Evolutionary conservation across 2,888 invertebrate genomes (phyloP), one percentile per base, ranked within the genome.

Genomic region (Stratiomys singularior): DNA sequence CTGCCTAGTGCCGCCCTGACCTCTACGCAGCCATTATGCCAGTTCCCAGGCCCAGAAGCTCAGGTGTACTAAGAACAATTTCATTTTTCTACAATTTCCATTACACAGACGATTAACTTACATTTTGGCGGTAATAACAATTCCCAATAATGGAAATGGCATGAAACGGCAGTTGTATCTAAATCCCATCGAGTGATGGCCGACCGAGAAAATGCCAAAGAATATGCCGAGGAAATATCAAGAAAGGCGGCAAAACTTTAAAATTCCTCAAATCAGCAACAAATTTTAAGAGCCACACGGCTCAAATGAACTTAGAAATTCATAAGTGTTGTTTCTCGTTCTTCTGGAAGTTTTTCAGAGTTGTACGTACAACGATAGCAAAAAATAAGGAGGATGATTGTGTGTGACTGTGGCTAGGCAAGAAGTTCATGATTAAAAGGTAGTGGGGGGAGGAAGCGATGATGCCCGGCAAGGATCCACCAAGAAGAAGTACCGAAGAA

Each of bases 241-340:
- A 69, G 69, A 76, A 63, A 63, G 46, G 72, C 56, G 37, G 23
- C 27, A 21, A 66, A 76, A 78, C 76, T 79, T 78, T 78, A 78
- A 79, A 79, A 78, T 79, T 78, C 79, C 78, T 79, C 76, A 79
- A 79, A 79, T 79, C 79, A 78, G 79, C 78, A 79, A 78, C 79
- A 79, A 79, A 77, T 79, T 78, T 64, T 74, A 44, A 56, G 66
- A 64, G 76, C 56, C 63, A 76, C 78, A 78, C 58, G 63, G 71
- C 78, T 76, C 74, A 78, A 79, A 79, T 78, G 78, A 79, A 79
- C 78, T 79, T 67, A 77, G 79, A 79, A 79, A 79, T 79, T 79
- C 77, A 79, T 79, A 78, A 79, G 78, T 79, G 76, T 71, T 66
- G 58, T 47, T 46, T 11, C 76, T 44, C 56, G 58, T 63, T 30